Base-by-base conservation (phyloP, 2,797 vertebrate genomes). In the Cercopithecus mitis region DNA sequence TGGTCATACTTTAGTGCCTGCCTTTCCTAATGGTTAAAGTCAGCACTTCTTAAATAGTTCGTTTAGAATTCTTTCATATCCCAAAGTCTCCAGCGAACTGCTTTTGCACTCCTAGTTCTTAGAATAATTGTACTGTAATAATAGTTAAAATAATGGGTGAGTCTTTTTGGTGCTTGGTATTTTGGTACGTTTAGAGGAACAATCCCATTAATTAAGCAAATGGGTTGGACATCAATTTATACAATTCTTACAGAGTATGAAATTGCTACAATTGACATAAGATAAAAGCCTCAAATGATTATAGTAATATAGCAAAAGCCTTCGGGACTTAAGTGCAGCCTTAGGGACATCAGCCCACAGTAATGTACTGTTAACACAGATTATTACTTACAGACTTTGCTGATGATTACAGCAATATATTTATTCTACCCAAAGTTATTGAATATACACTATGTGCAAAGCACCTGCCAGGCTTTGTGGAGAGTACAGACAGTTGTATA, bases 61-160 rank as follows among this genome's bases (percentile, higher is more conserved):
- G 25, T 36, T 94, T 75, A n/a, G 77, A 91, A n/a, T 91, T 88
- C 15, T 89, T 91, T 52, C 77, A 41, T 47, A 52, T 64, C 25
- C 19, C 70, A 27, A 75, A 72, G 39, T 98, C 79, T 95, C 84
- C 64, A 94, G 50, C 43, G 88, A 90, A 72, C 82, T 87, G 25
- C 52, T 30, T 85, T 95, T 86, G 93, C 55, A 36, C 12, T 89
- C 76, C 79, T 93, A 58, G 70, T 90, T 97, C 90, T 96, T 94
- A 94, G 95, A 97, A 92, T 94, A 96, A 88, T 22, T 95, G 50
- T 72, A 10, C 7, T 95, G 45, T 96, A 72, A 36, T 45, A 47
- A 41, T 88, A 64, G 58, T 95, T 73, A 77, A 27, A 90, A 93
- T 95, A 90, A 87, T 82, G 88, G 1, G n/a, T 24, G 73, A 96